Conservation (phyloP, 1,140 invertebrate genomes). For the Saccostrea echinata region DNA sequence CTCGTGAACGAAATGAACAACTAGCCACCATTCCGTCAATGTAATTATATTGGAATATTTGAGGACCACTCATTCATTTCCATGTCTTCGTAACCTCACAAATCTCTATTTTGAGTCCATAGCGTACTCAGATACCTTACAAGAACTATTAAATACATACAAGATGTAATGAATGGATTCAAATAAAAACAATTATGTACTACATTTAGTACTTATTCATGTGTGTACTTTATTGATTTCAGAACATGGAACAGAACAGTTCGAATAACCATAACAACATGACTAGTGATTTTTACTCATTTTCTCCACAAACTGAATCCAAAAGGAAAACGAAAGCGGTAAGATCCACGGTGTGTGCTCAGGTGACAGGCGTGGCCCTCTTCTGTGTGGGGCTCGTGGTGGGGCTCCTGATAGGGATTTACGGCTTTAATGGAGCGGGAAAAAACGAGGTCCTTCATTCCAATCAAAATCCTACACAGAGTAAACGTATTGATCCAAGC, state of each 20-base stretch:
- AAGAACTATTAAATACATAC: background rate
- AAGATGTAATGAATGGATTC: background rate
- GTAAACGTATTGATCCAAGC: background rate
- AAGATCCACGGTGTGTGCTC: constrained; percentile 29
- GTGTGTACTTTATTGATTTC: background rate
- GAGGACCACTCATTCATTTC: no score
- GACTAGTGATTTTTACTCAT: constrained; percentile 24
- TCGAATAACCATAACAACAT: constrained; percentile 11
- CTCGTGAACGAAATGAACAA: background rate
- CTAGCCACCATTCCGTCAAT: no score
- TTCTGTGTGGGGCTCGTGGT: constrained; percentile 45
- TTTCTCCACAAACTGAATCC: background rate
- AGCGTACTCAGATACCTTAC: no score
- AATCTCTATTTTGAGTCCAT: no score
- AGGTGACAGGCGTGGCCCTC: constrained; percentile 45
- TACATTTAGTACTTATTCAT: background rate
- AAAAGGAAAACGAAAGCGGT: constrained; percentile 23
- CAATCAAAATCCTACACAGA: background rate
- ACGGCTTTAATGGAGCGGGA: constrained; percentile 35
- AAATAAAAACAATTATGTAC: no score
- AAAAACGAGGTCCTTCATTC: background rate
- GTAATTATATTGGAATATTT: no score
- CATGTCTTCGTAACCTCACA: no score
- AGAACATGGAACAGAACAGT: constrained; percentile 5
- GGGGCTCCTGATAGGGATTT: constrained; percentile 55